These are phyloP conservation scores for Dendropsophus ebraccatus DNA, from an alignment of 2,113 vertebrate genomes.

Conservation along the genomic window DNA sequence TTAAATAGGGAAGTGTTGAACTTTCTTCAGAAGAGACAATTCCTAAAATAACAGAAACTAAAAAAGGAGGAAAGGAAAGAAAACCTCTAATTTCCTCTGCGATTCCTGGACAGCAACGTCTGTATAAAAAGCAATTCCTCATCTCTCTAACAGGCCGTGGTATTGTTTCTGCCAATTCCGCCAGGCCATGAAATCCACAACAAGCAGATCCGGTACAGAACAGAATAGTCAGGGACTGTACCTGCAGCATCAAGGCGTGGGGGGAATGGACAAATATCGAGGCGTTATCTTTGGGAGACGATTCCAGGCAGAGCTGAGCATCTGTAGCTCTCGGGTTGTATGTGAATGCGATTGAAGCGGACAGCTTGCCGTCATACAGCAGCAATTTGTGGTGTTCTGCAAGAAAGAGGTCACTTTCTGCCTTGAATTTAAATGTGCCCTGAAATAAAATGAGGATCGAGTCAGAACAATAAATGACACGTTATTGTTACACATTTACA, in stretches of 20 bases:
- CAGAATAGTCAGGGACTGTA: constrained; percentile 63
- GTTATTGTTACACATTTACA: background rate
- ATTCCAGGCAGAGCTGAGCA: constrained; percentile 96
- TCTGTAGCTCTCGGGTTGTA: constrained; percentile 97
- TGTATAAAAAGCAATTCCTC: background rate
- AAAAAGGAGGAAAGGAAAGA: no score
- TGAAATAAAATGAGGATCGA: constrained; percentile 64
- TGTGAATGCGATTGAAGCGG: constrained; percentile 88
- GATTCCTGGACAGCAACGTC: background rate
- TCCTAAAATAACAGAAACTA: no score
- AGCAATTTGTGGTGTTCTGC: constrained; percentile 93
- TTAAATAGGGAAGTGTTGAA: no score
- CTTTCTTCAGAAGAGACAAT: no score
- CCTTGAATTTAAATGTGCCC: constrained; percentile 96
- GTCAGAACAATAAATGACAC: background rate
- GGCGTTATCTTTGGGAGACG: constrained; percentile 92
- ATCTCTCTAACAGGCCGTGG: background rate
- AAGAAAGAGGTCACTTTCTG: constrained; percentile 94
- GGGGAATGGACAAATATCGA: constrained; percentile 98
- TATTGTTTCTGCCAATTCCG: background rate
- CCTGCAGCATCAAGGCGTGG: constrained; percentile 98
- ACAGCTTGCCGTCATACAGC: constrained; percentile 93
- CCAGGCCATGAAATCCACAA: background rate
- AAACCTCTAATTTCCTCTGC: no score
- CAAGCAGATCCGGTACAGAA: background rate